phyloP scores from a whole-genome alignment of 2,888 invertebrate genomes.

The Hydriomena furcata region DNA sequence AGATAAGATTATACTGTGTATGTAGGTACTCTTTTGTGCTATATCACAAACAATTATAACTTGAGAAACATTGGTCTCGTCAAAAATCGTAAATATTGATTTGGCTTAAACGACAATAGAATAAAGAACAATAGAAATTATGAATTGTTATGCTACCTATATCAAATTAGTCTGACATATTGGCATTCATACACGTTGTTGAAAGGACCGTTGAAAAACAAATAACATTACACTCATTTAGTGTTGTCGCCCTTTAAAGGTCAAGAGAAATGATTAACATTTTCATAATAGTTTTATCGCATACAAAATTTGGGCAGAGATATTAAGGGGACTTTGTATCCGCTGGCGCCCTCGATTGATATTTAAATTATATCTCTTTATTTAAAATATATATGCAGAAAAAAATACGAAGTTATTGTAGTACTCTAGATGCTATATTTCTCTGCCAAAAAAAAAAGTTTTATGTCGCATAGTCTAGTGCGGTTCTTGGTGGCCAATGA shows the following conservation, averaged over 20 bases:
- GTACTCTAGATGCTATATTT: too few relatives aligned
- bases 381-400: too few relatives aligned
- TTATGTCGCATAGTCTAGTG: too few relatives aligned
- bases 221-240: neutral
- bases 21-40: slow-evolving; percentile 48
- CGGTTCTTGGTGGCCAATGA: too few relatives aligned
- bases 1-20: slow-evolving; percentile 68
- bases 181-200: neutral
- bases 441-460: too few relatives aligned
- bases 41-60: slow-evolving; percentile 49
- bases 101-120: slow-evolving; percentile 8
- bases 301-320: too few relatives aligned
- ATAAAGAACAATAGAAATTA: slow-evolving; percentile 14
- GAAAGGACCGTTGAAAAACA: neutral
- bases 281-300: too few relatives aligned
- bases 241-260: neutral
- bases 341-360: too few relatives aligned
- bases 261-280: too few relatives aligned
- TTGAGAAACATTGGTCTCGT: slow-evolving; percentile 32
- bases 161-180: slow-evolving; percentile 5
- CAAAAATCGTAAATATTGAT: slow-evolving; percentile 29
- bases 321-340: too few relatives aligned
- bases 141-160: slow-evolving; percentile 3
- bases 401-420: too few relatives aligned
- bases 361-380: too few relatives aligned